phyloP scores from a whole-genome alignment of 2,113 vertebrate genomes.

The Anguilla japonica region DNA sequence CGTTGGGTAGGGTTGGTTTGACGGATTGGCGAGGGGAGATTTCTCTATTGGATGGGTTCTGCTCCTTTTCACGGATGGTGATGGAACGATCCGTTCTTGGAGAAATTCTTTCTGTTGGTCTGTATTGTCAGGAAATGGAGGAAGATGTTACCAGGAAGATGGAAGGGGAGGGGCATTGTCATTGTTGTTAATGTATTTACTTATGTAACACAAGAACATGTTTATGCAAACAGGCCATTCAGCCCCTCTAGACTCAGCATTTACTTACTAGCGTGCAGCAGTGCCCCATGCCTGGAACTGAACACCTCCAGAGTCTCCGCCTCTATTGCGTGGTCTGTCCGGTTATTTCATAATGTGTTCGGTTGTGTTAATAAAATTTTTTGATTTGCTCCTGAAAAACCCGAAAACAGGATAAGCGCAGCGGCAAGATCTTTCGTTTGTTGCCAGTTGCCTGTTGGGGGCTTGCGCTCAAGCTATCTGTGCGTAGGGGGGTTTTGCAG shows the following conservation, averaged over 20 bases:
- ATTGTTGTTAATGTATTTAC: neutral
- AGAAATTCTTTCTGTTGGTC: neutral
- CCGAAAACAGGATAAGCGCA: neutral
- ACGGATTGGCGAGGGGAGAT: too few species aligned
- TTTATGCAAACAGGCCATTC: too few species aligned
- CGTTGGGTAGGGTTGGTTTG: too few species aligned
- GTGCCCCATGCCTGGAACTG: too few species aligned
- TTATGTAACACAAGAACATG: neutral
- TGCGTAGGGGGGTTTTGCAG: constrained; percentile 4
- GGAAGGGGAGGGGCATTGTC: neutral
- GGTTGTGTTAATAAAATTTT: neutral
- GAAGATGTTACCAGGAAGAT: neutral
- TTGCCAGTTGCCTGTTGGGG: neutral
- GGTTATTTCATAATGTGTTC: neutral
- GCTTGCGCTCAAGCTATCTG: neutral
- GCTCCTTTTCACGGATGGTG: neutral
- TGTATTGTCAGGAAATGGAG: neutral
- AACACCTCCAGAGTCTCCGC: neutral
- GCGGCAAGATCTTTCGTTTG: neutral
- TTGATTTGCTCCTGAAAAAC: neutral
- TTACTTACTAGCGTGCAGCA: neutral
- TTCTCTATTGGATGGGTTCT: neutral
- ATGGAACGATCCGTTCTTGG: neutral
- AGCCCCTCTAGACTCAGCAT: neutral
- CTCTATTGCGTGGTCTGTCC: neutral